These are phyloP conservation scores for Champsocephalus gunnari DNA, from an alignment of 2,797 vertebrate genomes.

Conservation along the genomic window DNA sequence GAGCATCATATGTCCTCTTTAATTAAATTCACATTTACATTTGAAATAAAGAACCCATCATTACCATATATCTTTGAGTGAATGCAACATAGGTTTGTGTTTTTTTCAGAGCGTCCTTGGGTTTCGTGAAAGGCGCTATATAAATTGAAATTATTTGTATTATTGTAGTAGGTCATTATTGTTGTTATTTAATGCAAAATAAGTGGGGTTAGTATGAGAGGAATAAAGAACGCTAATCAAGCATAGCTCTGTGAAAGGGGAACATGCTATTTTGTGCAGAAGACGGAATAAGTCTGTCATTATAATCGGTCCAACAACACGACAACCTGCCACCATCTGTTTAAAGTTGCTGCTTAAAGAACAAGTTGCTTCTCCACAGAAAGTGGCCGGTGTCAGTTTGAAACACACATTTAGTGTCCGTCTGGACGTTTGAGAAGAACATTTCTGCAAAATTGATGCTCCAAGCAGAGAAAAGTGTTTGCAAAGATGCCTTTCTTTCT, in stretches of 20 bases:
- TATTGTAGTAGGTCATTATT: no score
- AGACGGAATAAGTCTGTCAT: conserved; percentile 26
- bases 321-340: neutral
- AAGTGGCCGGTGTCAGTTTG: neutral
- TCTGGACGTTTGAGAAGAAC: neutral
- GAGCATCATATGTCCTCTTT: no score
- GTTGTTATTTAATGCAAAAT: neutral
- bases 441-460: neutral
- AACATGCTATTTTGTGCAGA: conserved; percentile 34
- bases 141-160: no score
- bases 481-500: neutral
- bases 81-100: no score
- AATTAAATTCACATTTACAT: no score
- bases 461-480: neutral
- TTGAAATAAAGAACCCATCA: no score
- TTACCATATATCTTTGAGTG: no score
- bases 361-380: neutral
- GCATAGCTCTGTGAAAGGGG: conserved; percentile 12
- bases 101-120: no score
- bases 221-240: neutral
- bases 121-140: no score
- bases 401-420: neutral
- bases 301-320: conserved; percentile 38
- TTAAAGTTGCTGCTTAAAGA: conserved; percentile 19
- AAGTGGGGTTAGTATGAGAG: neutral